Evolutionary conservation across 1,140 invertebrate genomes (phyloP).

Genomic region (Orchestia grillus): DNA sequence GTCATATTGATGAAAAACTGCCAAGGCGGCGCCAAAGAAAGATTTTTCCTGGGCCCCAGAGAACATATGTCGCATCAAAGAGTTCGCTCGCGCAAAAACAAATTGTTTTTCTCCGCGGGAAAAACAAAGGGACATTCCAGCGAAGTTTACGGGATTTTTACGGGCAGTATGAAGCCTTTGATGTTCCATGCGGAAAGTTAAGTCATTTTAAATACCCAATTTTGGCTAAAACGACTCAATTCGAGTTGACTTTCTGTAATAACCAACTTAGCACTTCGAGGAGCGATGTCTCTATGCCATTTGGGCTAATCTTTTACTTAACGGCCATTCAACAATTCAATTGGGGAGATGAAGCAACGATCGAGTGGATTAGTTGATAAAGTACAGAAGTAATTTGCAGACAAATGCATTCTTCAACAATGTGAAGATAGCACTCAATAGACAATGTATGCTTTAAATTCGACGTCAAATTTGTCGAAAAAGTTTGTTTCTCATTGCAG

Average conservation of each 20-base stretch:
- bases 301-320: neutral
- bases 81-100: constrained; percentile 10
- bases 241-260: neutral
- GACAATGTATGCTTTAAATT: too few species aligned
- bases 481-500: too few species aligned
- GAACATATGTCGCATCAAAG: constrained; percentile 24
- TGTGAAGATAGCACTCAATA: too few species aligned
- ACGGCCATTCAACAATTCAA: too few species aligned
- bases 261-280: neutral
- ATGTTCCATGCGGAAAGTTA: constrained; percentile 13
- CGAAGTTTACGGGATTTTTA: neutral
- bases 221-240: neutral
- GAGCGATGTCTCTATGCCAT: neutral
- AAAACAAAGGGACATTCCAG: neutral
- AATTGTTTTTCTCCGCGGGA: constrained; percentile 47
- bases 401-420: too few species aligned
- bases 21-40: neutral
- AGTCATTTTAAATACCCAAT: neutral
- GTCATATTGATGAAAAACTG: neutral
- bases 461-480: too few species aligned
- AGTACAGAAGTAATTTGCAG: too few species aligned
- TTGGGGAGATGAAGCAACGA: too few species aligned
- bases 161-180: neutral
- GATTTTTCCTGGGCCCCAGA: neutral
- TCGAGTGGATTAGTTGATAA: too few species aligned